Conservation (phyloP, 2,113 vertebrate genomes). For the Entomyzon cyanotis region DNA sequence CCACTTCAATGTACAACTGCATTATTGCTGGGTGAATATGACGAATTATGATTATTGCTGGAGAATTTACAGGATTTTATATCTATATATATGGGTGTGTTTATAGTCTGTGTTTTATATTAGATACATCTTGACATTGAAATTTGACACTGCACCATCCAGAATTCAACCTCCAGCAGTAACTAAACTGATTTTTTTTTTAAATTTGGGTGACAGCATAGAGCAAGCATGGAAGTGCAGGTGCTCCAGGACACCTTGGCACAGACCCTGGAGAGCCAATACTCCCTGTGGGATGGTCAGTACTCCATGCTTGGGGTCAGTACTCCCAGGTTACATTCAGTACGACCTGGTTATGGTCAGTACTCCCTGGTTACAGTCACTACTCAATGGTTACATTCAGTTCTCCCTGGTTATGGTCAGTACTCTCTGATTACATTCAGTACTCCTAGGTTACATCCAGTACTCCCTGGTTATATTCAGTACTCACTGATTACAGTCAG, state of each 20-base stretch:
- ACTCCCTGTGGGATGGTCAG: slow-evolving; percentile 78
- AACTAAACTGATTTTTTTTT: background rate
- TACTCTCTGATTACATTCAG: no score
- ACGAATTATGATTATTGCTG: background rate
- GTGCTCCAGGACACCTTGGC: background rate
- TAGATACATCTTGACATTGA: background rate
- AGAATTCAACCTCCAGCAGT: background rate
- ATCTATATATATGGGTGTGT: background rate
- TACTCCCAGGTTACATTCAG: background rate
- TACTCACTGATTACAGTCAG: no score
- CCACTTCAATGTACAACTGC: background rate
- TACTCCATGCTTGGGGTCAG: accelerated
- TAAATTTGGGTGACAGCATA: background rate
- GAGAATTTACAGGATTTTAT: background rate
- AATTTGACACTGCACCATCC: background rate
- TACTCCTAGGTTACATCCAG: slow-evolving; percentile 83
- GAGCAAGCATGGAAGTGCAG: background rate
- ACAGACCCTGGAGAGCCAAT: background rate
- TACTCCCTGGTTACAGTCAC: background rate
- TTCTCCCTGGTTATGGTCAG: no score
- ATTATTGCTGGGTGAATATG: background rate
- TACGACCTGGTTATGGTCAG: background rate
- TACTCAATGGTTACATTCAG: no score
- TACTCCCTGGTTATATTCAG: background rate
- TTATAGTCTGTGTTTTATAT: background rate